Evolutionary conservation across 2,888 invertebrate genomes (phyloP), one percentile per base, ranked within the genome.

Genomic region (Brenthis ino): DNA sequence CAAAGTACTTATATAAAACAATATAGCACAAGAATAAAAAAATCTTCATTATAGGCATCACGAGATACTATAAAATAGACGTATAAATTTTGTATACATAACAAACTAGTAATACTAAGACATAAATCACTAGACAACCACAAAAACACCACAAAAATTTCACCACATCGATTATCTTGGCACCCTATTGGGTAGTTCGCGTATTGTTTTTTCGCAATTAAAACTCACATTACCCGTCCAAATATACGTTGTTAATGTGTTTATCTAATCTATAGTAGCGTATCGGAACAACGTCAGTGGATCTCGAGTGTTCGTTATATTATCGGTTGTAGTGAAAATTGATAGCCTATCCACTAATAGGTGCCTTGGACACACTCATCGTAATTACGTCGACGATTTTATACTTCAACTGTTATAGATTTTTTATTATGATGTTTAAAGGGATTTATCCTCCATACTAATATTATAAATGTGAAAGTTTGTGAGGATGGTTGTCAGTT

Each of bases 241-340:
- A 47, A 67, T 50, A 57, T 70, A 54, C 37, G 50, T 53, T 37
- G 48, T 61, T 66, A 66, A 64, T 67, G 28, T 48, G 24, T 12
- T 58, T 67, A 69, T 71, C 71, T 67, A 63, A 72, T 72, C 69
- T 69, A 56, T 54, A 71, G 57, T 56, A 33, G 57, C 64, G 67
- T 72, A 72, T 72, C 71, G 67, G 63, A 50, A 56, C 55, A 68
- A 65, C 57, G 64, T 64, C 67, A 72, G 43, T 50, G 20, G 57
- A 53, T 57, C 63, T 71, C 64, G 51, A 71, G 70, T 71, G 63
- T 61, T 20, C 50, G 28, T 37, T 33, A n/a, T 57, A 65, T 68
- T 65, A 71, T 67, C 65, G 43, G 16, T 48, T 67, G 57, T 65
- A 68, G 33, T 24, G 65, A 68, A 53, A 67, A 67, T 55, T 67